Evolutionary conservation across 2,113 vertebrate species (phyloP).

Genomic region (Vulpes ferrilata): DNA sequence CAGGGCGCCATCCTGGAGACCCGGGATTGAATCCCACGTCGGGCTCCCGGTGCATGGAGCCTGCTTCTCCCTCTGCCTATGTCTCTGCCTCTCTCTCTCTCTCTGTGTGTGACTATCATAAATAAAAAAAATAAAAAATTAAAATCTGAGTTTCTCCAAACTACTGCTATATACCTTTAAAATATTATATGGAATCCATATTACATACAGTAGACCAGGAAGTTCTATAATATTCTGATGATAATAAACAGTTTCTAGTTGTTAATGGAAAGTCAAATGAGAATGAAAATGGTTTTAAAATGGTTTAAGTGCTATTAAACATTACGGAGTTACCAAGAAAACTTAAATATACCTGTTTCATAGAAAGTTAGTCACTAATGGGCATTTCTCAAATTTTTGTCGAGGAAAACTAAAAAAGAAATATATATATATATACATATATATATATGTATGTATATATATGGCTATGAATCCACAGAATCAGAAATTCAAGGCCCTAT

Average conservation of each 20-base stretch:
- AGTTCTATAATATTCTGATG: slow-evolving; percentile 11
- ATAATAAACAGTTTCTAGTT: slow-evolving; percentile 44
- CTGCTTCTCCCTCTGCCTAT: too few relatives aligned
- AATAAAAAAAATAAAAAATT: background rate
- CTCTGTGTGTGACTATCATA: too few relatives aligned
- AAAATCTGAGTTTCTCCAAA: slow-evolving; percentile 28
- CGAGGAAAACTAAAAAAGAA: background rate
- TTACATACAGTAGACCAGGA: slow-evolving; percentile 36
- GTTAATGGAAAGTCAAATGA: slow-evolving; percentile 39
- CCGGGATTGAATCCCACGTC: too few relatives aligned
- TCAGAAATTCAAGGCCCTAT: background rate
- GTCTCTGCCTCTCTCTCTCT: too few relatives aligned
- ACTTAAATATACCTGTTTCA: background rate
- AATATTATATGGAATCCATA: slow-evolving; percentile 28
- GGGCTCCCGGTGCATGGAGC: too few relatives aligned
- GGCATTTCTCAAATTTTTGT: background rate
- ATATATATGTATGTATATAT: too few relatives aligned
- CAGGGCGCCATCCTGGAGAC: too few relatives aligned
- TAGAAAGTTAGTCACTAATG: background rate
- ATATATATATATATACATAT: background rate
- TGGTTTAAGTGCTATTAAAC: background rate
- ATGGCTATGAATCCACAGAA: background rate
- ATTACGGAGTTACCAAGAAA: background rate
- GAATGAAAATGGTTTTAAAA: slow-evolving; percentile 55
- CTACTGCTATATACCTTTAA: slow-evolving; percentile 1